Evolutionary conservation across 2,113 vertebrate species (phyloP).

Genomic region (Menidia beryllina): DNA sequence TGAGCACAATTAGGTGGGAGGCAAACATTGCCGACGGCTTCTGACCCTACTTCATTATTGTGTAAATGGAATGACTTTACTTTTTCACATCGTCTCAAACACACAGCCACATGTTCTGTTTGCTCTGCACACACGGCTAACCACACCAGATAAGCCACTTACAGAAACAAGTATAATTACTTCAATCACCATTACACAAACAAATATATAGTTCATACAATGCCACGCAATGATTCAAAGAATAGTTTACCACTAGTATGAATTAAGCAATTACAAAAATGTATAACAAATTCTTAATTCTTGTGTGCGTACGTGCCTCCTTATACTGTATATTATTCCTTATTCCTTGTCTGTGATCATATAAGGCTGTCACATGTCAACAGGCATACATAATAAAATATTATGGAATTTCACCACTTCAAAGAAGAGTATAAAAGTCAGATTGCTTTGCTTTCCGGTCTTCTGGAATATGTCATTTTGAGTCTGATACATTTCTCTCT

Average conservation of each 20-base stretch:
- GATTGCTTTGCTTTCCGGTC: constrained; percentile 24
- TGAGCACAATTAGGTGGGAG: constrained; percentile 74
- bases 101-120: constrained; percentile 41
- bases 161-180: constrained; percentile 38
- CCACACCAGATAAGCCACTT: constrained; percentile 32
- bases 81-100: constrained; percentile 41
- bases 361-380: background rate
- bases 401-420: background rate
- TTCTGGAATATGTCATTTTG: constrained; percentile 57
- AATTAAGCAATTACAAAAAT: too few relatives aligned
- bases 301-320: too few relatives aligned
- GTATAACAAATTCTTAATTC: too few relatives aligned
- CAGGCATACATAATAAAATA: background rate
- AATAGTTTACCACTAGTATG: too few relatives aligned
- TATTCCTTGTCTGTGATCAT: too few relatives aligned
- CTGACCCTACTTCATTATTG: constrained; percentile 78
- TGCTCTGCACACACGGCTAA: constrained; percentile 38
- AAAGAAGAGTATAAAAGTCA: constrained; percentile 8
- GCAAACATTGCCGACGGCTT: constrained; percentile 66
- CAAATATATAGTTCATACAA: constrained; percentile 12
- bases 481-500: constrained; percentile 69
- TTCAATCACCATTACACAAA: constrained; percentile 26
- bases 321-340: too few relatives aligned
- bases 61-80: constrained; percentile 69
- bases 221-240: constrained; percentile 19